Percentiles rank a stretch among this genome's conserved stretches.
phyloP scores from a whole-genome alignment of 2,113 vertebrate genomes.

The Planiliza haematocheilus region DNA sequence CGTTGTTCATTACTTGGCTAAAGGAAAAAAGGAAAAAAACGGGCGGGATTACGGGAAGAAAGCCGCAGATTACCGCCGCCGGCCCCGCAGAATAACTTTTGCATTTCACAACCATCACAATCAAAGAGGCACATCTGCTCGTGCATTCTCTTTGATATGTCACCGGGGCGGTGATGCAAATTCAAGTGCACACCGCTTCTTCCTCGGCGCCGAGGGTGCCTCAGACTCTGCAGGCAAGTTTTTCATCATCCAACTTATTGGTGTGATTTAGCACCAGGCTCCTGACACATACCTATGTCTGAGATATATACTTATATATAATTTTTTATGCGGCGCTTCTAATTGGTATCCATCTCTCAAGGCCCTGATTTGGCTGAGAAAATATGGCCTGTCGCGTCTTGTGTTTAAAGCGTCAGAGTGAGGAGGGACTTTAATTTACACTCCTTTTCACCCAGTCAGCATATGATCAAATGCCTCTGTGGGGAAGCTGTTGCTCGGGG shows the following conservation, averaged over 20 bases:
- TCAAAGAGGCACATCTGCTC: slow-evolving; percentile 69
- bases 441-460: slow-evolving; percentile 67
- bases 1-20: slow-evolving; percentile 74
- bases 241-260: slow-evolving; percentile 63
- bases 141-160: slow-evolving; percentile 77
- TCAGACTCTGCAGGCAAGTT: slow-evolving; percentile 53
- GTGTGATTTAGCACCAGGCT: slow-evolving; percentile 55
- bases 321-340: slow-evolving; percentile 34
- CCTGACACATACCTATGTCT: slow-evolving; percentile 57
- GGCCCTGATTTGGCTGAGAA: slow-evolving; percentile 60
- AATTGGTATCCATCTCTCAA: slow-evolving; percentile 62
- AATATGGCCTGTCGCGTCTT: slow-evolving; percentile 64
- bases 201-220: slow-evolving; percentile 59
- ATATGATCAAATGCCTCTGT: slow-evolving; percentile 74
- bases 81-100: slow-evolving; percentile 61
- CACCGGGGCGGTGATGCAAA: slow-evolving; percentile 74
- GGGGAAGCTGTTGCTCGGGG: slow-evolving; percentile 69
- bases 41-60: slow-evolving; percentile 70
- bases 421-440: slow-evolving; percentile 72
- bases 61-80: slow-evolving; percentile 69
- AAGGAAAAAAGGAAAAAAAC: too few relatives aligned
- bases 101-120: slow-evolving; percentile 61
- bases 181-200: slow-evolving; percentile 62
- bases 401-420: slow-evolving; percentile 72
- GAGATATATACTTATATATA: slow-evolving; percentile 13